Evolutionary conservation across 1,140 invertebrate species (phyloP), one percentile per base, ranked within the genome.

Genomic region (Gryllus bimaculatus): DNA sequence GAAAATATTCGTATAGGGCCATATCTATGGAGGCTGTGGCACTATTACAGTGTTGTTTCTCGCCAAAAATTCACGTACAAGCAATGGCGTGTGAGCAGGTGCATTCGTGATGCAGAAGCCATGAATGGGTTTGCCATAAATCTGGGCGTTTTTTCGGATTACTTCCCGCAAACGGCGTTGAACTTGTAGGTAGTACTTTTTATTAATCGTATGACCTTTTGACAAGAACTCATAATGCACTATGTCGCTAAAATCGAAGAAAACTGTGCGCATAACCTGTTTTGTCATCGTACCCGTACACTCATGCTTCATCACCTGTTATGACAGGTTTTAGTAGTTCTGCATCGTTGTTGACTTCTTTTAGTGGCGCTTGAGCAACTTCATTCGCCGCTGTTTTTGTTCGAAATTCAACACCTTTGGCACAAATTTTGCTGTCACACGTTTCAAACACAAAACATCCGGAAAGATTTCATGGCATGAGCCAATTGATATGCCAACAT

Each of bases 41-140:
- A 83, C 74, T 73, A 81, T 21, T n/a, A 81, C 73, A 80, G 82
- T 83, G 12, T 79, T 80, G 78, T 85, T 80, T 80, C 80, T 83
- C 49, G 78, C 79, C 79, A 83, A 81, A 81, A 82, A 83, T 73
- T 81, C 78, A 48, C 81, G 39, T 12, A 82, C 78, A 78, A 83
- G 75, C 6, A 83, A 74, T 47, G 83, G 79, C 48, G 81, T 79
- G 79, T 85, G 81, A 75, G 81, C 80, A 73, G 82, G 82, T 12
- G 83, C 83, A 81, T 85, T 86, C 84, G 79, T 85, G 84, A 66
- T 85, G 83, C 13, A 84, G 79, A 15, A 80, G 76, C 82, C 82
- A 84, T 48, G 89, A 10, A 86, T 87, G 10, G 49, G 86, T 85
- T 80, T 86, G 86, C 48, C 87, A 54, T 15, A 54, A 54, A 54